These are phyloP conservation scores for Azemiops feae DNA, from an alignment of 2,113 vertebrate genomes.

Conservation along the genomic window DNA sequence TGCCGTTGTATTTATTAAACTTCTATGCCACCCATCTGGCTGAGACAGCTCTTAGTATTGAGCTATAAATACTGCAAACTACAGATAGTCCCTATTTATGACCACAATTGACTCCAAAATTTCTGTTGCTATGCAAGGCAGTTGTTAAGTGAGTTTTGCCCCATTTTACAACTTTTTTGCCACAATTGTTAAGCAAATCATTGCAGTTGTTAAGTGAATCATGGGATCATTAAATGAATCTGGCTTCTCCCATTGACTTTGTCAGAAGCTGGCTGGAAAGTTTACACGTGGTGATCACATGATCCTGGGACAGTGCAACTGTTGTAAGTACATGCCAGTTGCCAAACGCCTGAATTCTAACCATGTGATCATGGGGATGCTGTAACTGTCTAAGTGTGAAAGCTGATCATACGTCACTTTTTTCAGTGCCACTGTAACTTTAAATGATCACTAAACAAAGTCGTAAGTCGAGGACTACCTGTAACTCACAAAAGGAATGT, in stretches of 20 bases:
- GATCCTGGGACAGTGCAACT: neutral
- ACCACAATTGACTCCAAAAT: neutral
- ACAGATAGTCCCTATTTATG: neutral
- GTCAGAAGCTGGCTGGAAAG: neutral
- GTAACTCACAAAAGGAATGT: neutral
- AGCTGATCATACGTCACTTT: neutral
- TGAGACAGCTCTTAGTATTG: neutral
- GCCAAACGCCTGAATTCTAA: neutral
- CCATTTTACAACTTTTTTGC: neutral
- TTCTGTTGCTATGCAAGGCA: neutral
- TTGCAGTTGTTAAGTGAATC: neutral
- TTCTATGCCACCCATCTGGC: neutral
- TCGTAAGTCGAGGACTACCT: neutral
- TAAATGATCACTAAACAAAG: neutral
- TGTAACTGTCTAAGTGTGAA: neutral
- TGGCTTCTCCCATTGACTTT: neutral
- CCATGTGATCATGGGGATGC: neutral
- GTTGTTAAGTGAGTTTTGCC: neutral
- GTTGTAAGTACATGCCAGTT: neutral
- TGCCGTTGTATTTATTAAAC: neutral
- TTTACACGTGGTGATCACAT: neutral
- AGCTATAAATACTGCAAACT: neutral
- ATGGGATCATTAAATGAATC: neutral
- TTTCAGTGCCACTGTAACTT: neutral
- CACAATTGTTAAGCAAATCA: neutral